phyloP scores from a whole-genome alignment of 1,140 invertebrate genomes.

The Drosophila elegans region DNA sequence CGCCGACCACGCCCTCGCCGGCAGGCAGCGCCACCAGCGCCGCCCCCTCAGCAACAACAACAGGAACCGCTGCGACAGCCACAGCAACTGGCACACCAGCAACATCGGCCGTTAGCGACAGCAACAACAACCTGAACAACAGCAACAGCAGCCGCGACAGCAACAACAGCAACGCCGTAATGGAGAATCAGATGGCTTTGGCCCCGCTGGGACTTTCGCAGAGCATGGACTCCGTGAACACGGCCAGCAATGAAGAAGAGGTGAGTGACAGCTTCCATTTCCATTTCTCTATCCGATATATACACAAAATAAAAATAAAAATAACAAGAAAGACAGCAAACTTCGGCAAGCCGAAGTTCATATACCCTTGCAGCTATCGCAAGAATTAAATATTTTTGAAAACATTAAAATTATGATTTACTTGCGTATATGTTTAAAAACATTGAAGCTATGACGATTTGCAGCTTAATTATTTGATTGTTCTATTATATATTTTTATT shows the following conservation, averaged over 20 bases:
- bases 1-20: conserved; percentile 79
- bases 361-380: no score
- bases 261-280: conserved; percentile 86
- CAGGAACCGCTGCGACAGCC: conserved; percentile 3
- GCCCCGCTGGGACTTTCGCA: conserved; percentile 87
- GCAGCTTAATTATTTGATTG: no score
- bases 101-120: conserved; percentile 60
- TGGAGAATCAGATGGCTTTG: conserved; percentile 84
- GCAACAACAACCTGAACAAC: conserved; percentile 57
- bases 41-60: conserved; percentile 22
- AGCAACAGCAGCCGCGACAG: conserved; percentile 46
- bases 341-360: no score
- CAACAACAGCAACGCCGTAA: conserved; percentile 63
- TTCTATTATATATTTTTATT: no score
- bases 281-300: not conserved
- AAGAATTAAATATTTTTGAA: no score
- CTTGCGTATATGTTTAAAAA: no score
- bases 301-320: conserved; percentile 4
- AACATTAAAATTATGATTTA: no score
- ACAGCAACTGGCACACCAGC: conserved; percentile 51
- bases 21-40: conserved; percentile 55
- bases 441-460: no score
- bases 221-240: conserved; percentile 97
- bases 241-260: conserved; percentile 95
- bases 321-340: no score